A percentile compares a stretch with the other conserved stretches of the same genome.
Evolutionary conservation across 2,888 invertebrate species (phyloP).

Genomic region (Idaea biselata): DNA sequence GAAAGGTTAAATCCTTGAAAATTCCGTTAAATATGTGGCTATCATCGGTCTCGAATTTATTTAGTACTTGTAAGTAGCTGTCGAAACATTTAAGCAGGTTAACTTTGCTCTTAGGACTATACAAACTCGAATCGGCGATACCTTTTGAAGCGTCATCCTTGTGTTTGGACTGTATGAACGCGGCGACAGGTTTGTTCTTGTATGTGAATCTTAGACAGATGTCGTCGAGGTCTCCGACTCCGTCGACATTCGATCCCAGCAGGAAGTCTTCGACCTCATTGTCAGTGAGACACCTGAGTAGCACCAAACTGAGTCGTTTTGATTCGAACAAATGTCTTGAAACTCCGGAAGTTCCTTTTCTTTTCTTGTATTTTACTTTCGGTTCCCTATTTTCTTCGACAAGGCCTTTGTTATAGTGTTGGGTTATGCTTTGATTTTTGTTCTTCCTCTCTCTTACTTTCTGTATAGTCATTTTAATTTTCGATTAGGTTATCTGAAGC

Average conservation of each 20-base stretch:
- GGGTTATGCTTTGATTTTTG: no score
- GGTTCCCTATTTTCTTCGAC: background rate
- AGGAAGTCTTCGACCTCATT: background rate
- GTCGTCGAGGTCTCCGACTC: slow-evolving; percentile 2
- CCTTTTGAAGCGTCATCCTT: background rate
- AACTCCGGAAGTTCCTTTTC: background rate
- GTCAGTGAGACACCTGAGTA: background rate
- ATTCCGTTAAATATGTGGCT: background rate
- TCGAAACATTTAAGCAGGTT: slow-evolving; percentile 2
- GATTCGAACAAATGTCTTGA: background rate
- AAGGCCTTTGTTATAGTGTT: background rate
- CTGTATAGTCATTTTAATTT: background rate
- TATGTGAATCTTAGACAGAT: background rate
- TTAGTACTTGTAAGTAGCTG: background rate
- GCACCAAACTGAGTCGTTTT: background rate
- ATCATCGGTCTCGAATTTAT: background rate
- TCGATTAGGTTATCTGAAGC: background rate
- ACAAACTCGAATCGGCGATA: background rate
- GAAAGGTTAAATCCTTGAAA: background rate
- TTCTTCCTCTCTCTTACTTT: background rate
- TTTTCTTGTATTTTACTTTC: background rate
- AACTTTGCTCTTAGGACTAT: background rate
- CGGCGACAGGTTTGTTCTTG: background rate
- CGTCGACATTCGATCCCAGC: background rate
- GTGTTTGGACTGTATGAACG: slow-evolving; percentile 5